Base-by-base conservation (phyloP, 1,140 invertebrate species). In the Acromyrmex charruanus region DNA sequence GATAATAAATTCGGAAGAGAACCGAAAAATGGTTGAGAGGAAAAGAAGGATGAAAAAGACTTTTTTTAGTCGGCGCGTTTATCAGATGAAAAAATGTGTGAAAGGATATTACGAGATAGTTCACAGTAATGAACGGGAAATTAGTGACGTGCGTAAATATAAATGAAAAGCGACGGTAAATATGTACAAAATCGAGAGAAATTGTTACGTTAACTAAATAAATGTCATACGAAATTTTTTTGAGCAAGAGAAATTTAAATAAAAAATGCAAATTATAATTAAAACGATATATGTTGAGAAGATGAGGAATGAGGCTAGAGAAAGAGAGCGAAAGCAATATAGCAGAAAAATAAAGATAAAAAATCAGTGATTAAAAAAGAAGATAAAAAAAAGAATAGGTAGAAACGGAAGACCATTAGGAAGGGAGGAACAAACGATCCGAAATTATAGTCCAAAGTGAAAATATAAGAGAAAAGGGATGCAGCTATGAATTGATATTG, bases 401-500 rank as follows among this genome's bases (percentile, higher is more conserved):
- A 59, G 28, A 35, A 35, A 51, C 3, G 35, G 16, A 61, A 72
- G 12, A 49, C 4, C 44, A 18, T 0, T 25, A 82, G 58, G 35
- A 82, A 63, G 28, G 61, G 55, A 25, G n/a, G 12, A 75, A 84
- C n/a, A 61, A 74, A 75, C n/a, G 14, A 59, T 10, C 80, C 4
- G 7, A 84, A 74, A 84, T 61, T 84, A 51, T 44, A 35, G 35
- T 74, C n/a, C 9, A 7, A 61, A 18, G 18, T 63, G 39, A 51
- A 61, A 61, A 84, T 84, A 74, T 39, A n/a, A 72, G 21, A 59
- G 21, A 59, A 44, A 16, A 12, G 28, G 28, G 14, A 18, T 61
- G 10, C 18, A 63, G 59, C 25, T 74, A 82, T 81, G 18, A 18
- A 84, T 84, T 84, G 39, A 84, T 84, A 75, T 9, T 35, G 25